Evolutionary conservation across 2,888 invertebrate species (phyloP).

Genomic region (Belgica antarctica): DNA sequence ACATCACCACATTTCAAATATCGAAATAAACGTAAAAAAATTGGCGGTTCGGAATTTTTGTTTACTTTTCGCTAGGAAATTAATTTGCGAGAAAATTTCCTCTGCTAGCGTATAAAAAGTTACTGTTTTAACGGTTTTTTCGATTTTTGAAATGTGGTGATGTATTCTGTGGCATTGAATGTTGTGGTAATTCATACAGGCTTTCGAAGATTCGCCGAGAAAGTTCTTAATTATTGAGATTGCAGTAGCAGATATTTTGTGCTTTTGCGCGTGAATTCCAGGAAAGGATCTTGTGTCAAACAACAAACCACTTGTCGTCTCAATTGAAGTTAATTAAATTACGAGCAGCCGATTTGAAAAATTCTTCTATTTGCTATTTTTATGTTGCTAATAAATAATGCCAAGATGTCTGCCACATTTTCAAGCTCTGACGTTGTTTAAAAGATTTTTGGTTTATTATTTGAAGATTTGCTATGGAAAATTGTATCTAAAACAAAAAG

Average conservation of each 20-base stretch:
- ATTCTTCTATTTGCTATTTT: neutral
- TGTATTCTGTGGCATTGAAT: too few relatives aligned
- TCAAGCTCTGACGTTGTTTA: neutral
- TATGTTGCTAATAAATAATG: neutral
- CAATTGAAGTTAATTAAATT: slow-evolving; percentile 16
- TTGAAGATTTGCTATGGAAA: neutral
- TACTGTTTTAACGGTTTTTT: too few relatives aligned
- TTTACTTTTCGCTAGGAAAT: too few relatives aligned
- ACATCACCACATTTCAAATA: too few relatives aligned
- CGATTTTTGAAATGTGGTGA: too few relatives aligned
- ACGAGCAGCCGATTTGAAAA: neutral
- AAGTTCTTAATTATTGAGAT: neutral
- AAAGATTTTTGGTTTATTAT: neutral
- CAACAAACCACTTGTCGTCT: slow-evolving; percentile 2
- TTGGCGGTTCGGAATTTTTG: too few relatives aligned
- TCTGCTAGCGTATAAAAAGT: too few relatives aligned
- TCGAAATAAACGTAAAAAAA: too few relatives aligned
- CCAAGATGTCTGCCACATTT: slow-evolving; percentile 12
- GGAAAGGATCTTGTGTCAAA: neutral
- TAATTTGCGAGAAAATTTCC: too few relatives aligned
- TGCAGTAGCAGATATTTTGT: slow-evolving; percentile 2
- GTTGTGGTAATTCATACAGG: too few relatives aligned
- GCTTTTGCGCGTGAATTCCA: neutral
- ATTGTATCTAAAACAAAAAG: too few relatives aligned
- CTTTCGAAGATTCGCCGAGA: too few relatives aligned